These are phyloP conservation scores for Anoplophora glabripennis DNA, from an alignment of 1,140 invertebrate species.

Conservation along the genomic window DNA sequence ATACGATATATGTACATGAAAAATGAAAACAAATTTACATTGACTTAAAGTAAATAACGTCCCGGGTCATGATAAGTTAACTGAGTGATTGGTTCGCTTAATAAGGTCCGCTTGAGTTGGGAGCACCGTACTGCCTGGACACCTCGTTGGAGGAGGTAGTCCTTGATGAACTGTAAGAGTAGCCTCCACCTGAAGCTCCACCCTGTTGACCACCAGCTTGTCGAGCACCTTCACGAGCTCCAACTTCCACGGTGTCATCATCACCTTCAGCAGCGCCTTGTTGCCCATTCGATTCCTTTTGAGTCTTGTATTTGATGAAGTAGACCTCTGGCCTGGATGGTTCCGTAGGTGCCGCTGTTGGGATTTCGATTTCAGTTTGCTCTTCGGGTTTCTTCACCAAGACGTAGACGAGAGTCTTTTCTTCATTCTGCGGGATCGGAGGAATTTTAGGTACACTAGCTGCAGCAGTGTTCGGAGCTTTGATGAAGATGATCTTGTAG, in stretches of 20 bases:
- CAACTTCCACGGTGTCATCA: no score
- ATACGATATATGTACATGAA: not conserved
- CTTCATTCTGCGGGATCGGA: slow-evolving; percentile 51
- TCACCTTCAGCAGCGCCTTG: no score
- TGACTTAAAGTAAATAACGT: no score
- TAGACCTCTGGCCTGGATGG: slow-evolving; percentile 83
- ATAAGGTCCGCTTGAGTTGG: no score
- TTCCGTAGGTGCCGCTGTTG: slow-evolving; percentile 73
- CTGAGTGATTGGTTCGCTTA: no score
- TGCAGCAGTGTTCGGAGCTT: slow-evolving; percentile 17
- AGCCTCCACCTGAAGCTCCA: no score
- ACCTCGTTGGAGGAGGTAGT: no score
- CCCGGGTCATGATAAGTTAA: no score
- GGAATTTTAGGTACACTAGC: not conserved
- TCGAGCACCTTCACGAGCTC: no score
- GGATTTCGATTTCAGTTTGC: slow-evolving; percentile 71
- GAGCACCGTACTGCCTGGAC: no score
- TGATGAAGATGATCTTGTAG: slow-evolving; percentile 32
- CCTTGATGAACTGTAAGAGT: no score
- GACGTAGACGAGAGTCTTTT: slow-evolving; percentile 86
- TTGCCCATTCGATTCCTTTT: slow-evolving; percentile 40
- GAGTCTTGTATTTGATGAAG: slow-evolving; percentile 82
- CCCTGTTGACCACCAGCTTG: no score
- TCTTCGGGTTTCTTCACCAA: slow-evolving; percentile 83
- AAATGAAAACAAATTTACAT: not conserved